These are phyloP conservation scores for Tolmerus cingulatus DNA, from an alignment of 2,888 invertebrate genomes.

Conservation along the genomic window DNA sequence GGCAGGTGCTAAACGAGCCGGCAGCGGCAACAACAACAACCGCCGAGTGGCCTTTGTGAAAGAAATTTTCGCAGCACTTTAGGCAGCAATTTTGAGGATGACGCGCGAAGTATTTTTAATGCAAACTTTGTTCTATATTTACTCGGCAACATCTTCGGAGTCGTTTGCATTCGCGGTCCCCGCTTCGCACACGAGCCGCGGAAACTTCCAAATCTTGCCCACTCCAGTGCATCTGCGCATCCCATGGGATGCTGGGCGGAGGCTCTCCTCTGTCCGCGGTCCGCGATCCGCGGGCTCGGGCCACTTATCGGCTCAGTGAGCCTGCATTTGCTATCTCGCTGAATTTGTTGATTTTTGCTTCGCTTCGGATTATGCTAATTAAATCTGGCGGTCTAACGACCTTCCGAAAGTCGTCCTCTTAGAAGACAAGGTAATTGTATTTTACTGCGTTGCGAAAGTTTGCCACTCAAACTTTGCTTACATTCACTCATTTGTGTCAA, in stretches of 20 bases:
- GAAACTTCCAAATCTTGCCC: neutral
- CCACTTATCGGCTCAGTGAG: neutral
- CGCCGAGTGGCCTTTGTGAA: neutral
- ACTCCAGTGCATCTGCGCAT: neutral
- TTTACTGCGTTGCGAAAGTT: neutral
- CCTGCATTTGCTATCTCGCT: neutral
- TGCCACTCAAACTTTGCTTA: neutral
- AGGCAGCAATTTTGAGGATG: neutral
- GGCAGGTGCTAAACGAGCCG: neutral
- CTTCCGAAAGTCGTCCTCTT: neutral
- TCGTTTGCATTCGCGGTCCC: neutral
- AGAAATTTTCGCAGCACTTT: neutral
- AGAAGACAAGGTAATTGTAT: neutral
- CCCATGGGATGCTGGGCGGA: neutral
- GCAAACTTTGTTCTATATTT: neutral
- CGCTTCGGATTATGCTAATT: neutral
- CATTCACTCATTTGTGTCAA: neutral
- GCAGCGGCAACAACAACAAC: neutral
- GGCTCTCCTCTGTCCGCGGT: neutral
- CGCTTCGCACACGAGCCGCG: neutral
- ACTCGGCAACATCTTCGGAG: neutral
- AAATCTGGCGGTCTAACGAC: neutral
- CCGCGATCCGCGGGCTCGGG: neutral
- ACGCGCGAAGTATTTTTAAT: neutral
- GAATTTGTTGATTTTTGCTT: neutral